Percentiles rank a stretch among this genome's conserved stretches.
Evolutionary conservation across 2,797 vertebrate genomes (phyloP).

Genomic region (Silurus lanzhouensis): DNA sequence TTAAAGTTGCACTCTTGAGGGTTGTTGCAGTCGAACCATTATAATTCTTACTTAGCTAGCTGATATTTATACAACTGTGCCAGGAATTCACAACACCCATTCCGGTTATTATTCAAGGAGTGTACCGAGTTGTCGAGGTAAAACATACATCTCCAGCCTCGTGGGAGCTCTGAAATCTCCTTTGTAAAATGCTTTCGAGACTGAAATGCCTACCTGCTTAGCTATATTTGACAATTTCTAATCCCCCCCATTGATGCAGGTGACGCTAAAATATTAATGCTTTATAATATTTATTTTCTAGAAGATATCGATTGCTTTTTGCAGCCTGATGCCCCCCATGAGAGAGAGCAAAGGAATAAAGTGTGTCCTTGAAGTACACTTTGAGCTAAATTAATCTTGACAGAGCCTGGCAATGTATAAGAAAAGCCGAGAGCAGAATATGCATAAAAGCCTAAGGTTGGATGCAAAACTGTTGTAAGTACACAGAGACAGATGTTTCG

Average conservation of each 20-base stretch:
- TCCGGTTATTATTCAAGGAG: constrained; percentile 16
- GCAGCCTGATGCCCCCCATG: constrained; percentile 25
- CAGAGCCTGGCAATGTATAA: constrained; percentile 20
- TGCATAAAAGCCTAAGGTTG: constrained; percentile 22
- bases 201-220: neutral
- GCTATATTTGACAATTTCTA: neutral
- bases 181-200: neutral
- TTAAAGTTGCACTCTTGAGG: constrained; percentile 1
- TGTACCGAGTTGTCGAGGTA: neutral
- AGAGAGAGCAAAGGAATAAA: constrained; percentile 29
- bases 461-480: neutral
- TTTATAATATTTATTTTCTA: constrained; percentile 46
- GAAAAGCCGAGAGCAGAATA: constrained; percentile 23
- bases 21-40: neutral
- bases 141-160: constrained; percentile 21
- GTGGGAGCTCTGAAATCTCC: neutral
- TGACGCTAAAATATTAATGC: constrained; percentile 36
- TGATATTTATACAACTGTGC: constrained; percentile 9
- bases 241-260: constrained; percentile 1
- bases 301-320: constrained; percentile 46
- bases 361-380: constrained; percentile 42
- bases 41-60: constrained; percentile 18
- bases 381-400: constrained; percentile 43
- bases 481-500: neutral
- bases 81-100: neutral